Conservation (phyloP, 2,113 vertebrate species). For the Scortum barcoo region DNA sequence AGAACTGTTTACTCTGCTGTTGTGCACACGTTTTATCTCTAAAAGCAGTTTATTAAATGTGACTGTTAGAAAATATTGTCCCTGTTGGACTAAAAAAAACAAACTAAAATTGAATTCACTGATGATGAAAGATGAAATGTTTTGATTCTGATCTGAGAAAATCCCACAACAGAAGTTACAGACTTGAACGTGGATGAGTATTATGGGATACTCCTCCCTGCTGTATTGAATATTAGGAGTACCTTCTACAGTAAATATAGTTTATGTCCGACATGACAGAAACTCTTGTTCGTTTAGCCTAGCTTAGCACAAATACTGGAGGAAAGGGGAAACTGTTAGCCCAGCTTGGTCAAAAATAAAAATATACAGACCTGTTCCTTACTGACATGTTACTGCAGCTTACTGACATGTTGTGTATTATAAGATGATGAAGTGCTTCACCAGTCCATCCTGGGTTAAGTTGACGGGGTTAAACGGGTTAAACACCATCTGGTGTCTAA, state of each 20-base stretch:
- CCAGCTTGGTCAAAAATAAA: too few species aligned
- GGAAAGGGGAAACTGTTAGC: neutral
- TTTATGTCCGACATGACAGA: too few species aligned
- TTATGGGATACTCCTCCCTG: too few species aligned
- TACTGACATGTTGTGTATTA: too few species aligned
- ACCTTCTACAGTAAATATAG: too few species aligned
- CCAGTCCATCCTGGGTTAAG: too few species aligned
- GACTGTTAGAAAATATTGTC: neutral
- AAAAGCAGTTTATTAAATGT: neutral
- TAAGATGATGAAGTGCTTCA: too few species aligned
- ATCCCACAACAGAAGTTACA: neutral
- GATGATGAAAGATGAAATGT: neutral
- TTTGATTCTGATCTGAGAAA: neutral
- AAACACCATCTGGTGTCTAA: neutral
- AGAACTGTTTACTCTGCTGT: slow-evolving; percentile 2
- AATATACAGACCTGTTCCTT: too few species aligned
- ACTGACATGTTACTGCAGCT: too few species aligned
- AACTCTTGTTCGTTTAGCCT: neutral
- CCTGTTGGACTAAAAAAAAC: neutral
- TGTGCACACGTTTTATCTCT: slow-evolving; percentile 13
- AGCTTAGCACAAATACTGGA: neutral
- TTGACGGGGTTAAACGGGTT: too few species aligned
- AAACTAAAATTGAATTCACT: too few species aligned
- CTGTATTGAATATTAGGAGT: neutral
- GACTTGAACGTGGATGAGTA: too few species aligned